Base-by-base conservation (phyloP, 2,113 vertebrate species). In the Ranitomeya imitator region DNA sequence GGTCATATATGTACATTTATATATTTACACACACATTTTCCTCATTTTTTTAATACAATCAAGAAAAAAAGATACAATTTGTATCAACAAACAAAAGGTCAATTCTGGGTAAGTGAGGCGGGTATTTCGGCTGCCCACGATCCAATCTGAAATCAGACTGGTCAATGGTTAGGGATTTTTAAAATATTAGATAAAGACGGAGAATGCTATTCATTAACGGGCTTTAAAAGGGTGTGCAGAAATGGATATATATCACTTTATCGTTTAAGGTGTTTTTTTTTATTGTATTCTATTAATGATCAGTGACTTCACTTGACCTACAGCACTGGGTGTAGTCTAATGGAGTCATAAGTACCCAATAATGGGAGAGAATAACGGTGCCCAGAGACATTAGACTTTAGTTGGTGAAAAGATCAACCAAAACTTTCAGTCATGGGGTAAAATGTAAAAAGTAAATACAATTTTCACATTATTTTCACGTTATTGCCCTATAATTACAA, bases 61-160 rank as follows among this genome's bases (percentile, higher is more conserved):
- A 97, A 97, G 96, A 97, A 94, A 94, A 98, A 97, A 95, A 97
- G 98, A 99, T 99, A 99, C 97, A 99, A 99, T 99, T 99, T 99
- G 97, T 98, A 99, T 99, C 97, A 99, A 99, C 97, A 98, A 98
- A 97, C 97, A 97, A 97, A 95, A 98, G 96, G 97, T 99, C 97
- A 95, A 97, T 99, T 98, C 97, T 98, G 95, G 95, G 96, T 97
- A 97, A 98, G 97, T 97, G 96, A 97, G 96, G 95, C 96, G 95
- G 96, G 95, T 95, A 93, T 95, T 94, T 96, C 96, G 97, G 97
- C 97, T 95, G 95, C 97, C 59, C 81, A 85, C 18, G 10, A 19
- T 16, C 55, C 18, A 23, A 31, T 69, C 59, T 10, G 45, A 15
- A 19, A 86, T 67, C 59, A 67, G 54, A 78, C n/a, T 86, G 76